Percentiles rank a stretch among this genome's conserved stretches.
Evolutionary conservation across 2,113 vertebrate species (phyloP).

Genomic region (Plotosus lineatus): DNA sequence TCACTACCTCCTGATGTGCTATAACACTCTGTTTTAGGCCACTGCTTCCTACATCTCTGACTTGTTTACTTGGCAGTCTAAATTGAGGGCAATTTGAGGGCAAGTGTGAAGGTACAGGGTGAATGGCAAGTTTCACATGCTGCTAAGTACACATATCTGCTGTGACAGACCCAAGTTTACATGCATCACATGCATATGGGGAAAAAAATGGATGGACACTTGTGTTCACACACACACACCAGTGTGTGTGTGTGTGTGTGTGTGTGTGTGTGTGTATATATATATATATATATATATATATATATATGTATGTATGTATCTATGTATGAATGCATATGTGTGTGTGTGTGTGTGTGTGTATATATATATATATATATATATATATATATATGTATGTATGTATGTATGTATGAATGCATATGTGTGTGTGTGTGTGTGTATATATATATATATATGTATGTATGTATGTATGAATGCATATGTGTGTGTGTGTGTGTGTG

Average conservation of each 20-base stretch:
- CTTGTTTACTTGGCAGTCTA: conserved; percentile 60
- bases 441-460: not conserved
- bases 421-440: not conserved
- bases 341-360: not conserved
- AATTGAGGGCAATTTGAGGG: conserved; percentile 61
- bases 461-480: no score
- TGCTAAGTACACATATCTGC: conserved; percentile 39
- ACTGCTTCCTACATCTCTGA: conserved; percentile 55
- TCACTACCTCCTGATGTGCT: conserved; percentile 61
- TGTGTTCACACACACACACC: no score
- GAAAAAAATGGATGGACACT: not conserved
- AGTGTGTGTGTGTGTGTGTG: not conserved
- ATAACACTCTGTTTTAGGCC: conserved; percentile 55
- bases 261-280: not conserved
- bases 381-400: no score
- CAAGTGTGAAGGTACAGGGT: conserved; percentile 66
- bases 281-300: not conserved
- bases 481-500: not conserved
- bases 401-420: no score
- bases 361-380: no score
- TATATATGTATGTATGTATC: not conserved
- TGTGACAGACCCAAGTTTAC: not conserved
- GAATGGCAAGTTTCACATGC: conserved; percentile 53
- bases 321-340: not conserved
- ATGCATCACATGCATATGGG: conserved; percentile 26